Base-by-base conservation (phyloP, 2,888 invertebrate species). In the Drosophila anomalipes region DNA sequence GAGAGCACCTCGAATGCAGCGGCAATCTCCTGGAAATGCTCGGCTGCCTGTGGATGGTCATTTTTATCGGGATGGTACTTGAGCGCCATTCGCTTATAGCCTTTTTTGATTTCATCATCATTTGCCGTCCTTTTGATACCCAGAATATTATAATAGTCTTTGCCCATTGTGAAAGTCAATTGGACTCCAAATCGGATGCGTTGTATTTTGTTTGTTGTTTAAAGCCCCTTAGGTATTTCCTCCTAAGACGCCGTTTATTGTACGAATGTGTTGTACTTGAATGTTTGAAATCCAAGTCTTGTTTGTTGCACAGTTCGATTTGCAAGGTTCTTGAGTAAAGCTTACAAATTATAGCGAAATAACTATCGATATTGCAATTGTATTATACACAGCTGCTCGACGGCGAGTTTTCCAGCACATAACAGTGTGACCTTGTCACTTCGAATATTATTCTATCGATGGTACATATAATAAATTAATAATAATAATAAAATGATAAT, bases 1-100 rank as follows among this genome's bases (percentile, higher is more conserved):
- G 84, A 86, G 1, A 86, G 71, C 26, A 89, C 67, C 41, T 86
- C 87, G 19, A 82, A 86, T 5, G 86, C 86, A 19, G 70, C 82
- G 3, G 56, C 89, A 10, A 86, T 47, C 22, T 82, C 71, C 44
- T 82, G 74, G 37, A 86, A 86, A 9, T 56, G 56, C 47, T 77
- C 82, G 22, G 64, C 79, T 26, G 86, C 86, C 30, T 75, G 68
- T 4, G 86, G 89, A 47, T 88, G 86, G 47, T 88, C 84, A 14
- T 88, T 85, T 63, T 84, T 83, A 51, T 83, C 83, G 28, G 83
- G 83, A 68, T 83, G 83, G 19, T 63, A 75, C 47, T 53, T 70
- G 4, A 75, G 74, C 16, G 80, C 73, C 70, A 84, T 74, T 16
- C 65, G 69, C 16, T 54, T 62, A 37, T 68, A 83, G 4, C 69